Percentiles rank a stretch among this genome's conserved stretches.
Conservation (phyloP, 2,888 invertebrate species). For the Quadriops clusia region DNA sequence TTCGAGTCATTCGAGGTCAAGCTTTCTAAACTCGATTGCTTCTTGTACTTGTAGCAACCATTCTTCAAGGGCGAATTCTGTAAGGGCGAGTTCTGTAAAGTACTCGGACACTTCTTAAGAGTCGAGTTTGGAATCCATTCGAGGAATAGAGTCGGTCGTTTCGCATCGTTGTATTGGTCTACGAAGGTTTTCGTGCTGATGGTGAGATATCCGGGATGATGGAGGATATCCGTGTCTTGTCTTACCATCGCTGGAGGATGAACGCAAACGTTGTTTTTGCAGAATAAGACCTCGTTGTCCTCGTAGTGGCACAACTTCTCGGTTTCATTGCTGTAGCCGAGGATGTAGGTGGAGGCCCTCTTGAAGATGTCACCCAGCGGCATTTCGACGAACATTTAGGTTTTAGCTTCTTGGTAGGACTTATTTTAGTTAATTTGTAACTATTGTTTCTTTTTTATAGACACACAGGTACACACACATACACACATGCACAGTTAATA, state of each 20-base stretch:
- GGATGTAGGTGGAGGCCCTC: conserved; percentile 68
- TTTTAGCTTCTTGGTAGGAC: too few species aligned
- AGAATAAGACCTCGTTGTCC: conserved; percentile 76
- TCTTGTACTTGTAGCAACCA: conserved; percentile 32
- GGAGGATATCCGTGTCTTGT: conserved; percentile 71
- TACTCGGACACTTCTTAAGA: conserved; percentile 71
- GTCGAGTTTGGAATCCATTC: conserved; percentile 94
- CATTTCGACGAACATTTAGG: too few species aligned
- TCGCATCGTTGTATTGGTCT: conserved; percentile 63
- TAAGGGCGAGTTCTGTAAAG: conserved; percentile 26
- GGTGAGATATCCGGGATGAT: conserved; percentile 87
- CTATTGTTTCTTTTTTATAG: too few species aligned
- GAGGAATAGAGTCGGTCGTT: conserved; percentile 70
- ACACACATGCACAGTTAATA: too few species aligned
- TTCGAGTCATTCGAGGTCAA: conserved; percentile 31
- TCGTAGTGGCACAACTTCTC: conserved; percentile 54
- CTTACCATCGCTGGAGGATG: conserved; percentile 81
- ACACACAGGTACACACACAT: too few species aligned
- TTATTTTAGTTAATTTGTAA: too few species aligned
- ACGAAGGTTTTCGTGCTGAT: conserved; percentile 73
- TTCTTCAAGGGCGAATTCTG: conserved; percentile 26
- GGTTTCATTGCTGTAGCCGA: conserved; percentile 51
- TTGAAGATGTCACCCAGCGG: conserved; percentile 65
- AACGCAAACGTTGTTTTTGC: conserved; percentile 95
- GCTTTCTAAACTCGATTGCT: conserved; percentile 33